Percentiles rank a stretch among this genome's conserved stretches.
These are phyloP conservation scores for Drosophila melanosoma DNA, from an alignment of 2,888 invertebrate genomes.

Conservation along the genomic window DNA sequence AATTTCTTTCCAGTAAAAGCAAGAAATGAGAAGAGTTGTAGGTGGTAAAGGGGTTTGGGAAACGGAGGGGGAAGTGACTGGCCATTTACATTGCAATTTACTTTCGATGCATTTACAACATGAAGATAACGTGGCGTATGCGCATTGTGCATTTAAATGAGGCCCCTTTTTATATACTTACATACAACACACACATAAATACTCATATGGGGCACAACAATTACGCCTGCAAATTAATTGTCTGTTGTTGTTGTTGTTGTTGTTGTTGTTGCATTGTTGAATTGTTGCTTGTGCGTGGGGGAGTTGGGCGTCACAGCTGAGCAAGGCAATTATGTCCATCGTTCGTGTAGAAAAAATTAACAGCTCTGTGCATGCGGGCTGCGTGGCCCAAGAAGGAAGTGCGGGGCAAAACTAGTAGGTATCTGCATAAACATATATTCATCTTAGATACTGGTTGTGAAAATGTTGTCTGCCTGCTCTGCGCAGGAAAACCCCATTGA, in stretches of 20 bases:
- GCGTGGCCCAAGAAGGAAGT: background rate
- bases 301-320: constrained; percentile 62
- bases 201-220: constrained; percentile 79
- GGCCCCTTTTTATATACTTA: constrained; percentile 21
- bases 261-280: constrained; percentile 11
- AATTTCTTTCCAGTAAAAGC: constrained; percentile 27
- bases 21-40: background rate
- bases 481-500: constrained; percentile 49
- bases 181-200: constrained; percentile 35
- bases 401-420: background rate
- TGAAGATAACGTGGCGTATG: constrained; percentile 65
- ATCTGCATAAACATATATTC: constrained; percentile 64
- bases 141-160: constrained; percentile 65
- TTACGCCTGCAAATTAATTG: constrained; percentile 69
- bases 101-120: constrained; percentile 67
- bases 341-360: constrained; percentile 72
- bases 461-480: constrained; percentile 32
- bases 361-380: constrained; percentile 29
- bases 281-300: constrained; percentile 37
- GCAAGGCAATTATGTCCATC: constrained; percentile 75
- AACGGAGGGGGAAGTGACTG: constrained; percentile 9
- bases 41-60: background rate
- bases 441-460: constrained; percentile 19
- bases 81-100: constrained; percentile 60
- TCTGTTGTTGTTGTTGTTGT: constrained; percentile 48